These are phyloP conservation scores for Drosophila borborema DNA, from an alignment of 2,888 invertebrate species.

Conservation along the genomic window DNA sequence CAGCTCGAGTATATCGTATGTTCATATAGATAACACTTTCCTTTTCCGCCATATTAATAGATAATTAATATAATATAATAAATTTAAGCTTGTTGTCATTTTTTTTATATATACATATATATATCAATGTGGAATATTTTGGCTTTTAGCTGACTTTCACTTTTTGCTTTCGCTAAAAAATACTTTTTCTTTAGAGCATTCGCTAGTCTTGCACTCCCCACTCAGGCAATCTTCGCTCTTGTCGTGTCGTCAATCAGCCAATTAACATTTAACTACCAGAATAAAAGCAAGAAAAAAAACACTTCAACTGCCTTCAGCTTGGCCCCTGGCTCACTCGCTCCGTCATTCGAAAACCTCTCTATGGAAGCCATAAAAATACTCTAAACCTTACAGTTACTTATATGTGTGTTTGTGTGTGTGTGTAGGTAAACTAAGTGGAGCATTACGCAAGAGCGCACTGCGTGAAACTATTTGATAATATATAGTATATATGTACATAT, in stretches of 20 bases:
- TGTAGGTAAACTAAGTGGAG: background rate
- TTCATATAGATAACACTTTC: background rate
- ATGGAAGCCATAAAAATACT: constrained; percentile 51
- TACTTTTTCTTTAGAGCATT: background rate
- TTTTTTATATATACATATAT: background rate
- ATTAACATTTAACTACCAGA: constrained; percentile 68
- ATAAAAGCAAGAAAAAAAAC: constrained; percentile 20
- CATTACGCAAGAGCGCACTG: constrained; percentile 13
- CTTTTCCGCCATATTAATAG: background rate
- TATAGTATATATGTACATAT: background rate
- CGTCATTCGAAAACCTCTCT: constrained; percentile 1
- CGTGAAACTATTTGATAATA: constrained; percentile 23
- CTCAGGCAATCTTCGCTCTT: background rate
- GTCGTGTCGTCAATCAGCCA: constrained; percentile 53
- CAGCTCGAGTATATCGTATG: constrained; percentile 5
- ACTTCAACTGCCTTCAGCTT: constrained; percentile 12
- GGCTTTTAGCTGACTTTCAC: background rate
- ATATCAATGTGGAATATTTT: background rate
- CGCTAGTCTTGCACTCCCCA: background rate
- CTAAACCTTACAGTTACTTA: background rate
- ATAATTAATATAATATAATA: constrained; percentile 1
- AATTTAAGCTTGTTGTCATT: background rate
- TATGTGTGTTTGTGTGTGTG: background rate
- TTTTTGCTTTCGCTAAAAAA: background rate
- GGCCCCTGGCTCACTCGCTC: constrained; percentile 13